Evolutionary conservation across 2,888 invertebrate genomes (phyloP), one percentile per base, ranked within the genome.

Genomic region (Calameuta filiformis): DNA sequence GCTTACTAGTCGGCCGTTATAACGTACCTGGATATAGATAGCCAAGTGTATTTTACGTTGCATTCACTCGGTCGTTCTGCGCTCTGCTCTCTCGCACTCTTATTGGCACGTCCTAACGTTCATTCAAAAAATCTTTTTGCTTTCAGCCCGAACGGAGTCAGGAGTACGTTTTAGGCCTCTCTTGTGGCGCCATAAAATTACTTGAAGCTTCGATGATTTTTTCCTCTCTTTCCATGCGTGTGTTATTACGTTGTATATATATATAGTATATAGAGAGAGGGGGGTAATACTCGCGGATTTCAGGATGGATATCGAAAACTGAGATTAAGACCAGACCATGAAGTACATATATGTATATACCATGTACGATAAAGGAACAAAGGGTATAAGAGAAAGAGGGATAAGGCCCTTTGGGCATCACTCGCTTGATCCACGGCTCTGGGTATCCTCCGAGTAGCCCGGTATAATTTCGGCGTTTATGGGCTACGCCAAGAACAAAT

Each of bases 401-500:
- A 9, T 9, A 56, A 23, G 56, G 6, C 23, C 56, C 23, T 56
- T 23, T 23, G 56, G 56, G 56, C 56, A 23, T 56, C 56, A 9
- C 56, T n/a, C 33, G 35, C 40, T n/a, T 35, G 68, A 30, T 75
- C 40, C 73, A 68, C 74, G 68, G 68, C 56, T 73, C 11, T 30
- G 37, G 69, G 37, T 12, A 31, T 40, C 40, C 76, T 85, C 85
- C 85, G 80, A 84, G 88, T 88, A 88, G 88, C 89, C 85, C 85
- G 88, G 87, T 90, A 90, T 90, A 90, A 91, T 91, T 91, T 90
- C 88, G 87, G 87, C 89, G 87, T 90, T 91, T 90, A 90, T 89
- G 89, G 89, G 89, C 56, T 56, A 89, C 87, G 89, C 89, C 89
- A 86, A 89, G 89, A 89, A 90, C 89, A 90, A 90, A 90, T 91